A percentile compares a stretch with the other conserved stretches of the same genome.
phyloP scores from a whole-genome alignment of 92 coral and sea anemone genomes.

The Phenganax marumi region DNA sequence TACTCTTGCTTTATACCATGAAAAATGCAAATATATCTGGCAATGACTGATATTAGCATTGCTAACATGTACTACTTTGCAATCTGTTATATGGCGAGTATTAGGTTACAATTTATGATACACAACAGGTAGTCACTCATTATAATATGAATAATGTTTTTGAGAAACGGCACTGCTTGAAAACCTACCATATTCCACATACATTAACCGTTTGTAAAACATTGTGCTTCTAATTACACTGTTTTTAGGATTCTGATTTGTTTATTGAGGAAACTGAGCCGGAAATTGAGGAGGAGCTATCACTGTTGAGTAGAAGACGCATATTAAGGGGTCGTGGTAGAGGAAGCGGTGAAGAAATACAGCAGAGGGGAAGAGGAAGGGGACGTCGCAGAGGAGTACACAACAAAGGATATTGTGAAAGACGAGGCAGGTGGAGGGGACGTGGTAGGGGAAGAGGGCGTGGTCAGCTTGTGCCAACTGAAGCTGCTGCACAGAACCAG shows the following conservation, averaged over 20 bases:
- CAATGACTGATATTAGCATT: background rate
- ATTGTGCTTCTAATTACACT: background rate
- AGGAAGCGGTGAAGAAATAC: conserved; percentile 29
- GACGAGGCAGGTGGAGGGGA: conserved; percentile 19
- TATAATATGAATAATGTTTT: background rate
- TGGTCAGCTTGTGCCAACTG: background rate
- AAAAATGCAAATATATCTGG: background rate
- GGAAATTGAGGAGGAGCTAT: background rate
- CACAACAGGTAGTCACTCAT: too few relatives aligned
- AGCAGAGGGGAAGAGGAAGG: conserved; percentile 21
- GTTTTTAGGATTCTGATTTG: conserved; percentile 22
- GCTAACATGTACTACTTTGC: background rate
- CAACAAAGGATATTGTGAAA: background rate
- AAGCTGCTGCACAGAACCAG: background rate
- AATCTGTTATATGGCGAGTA: background rate
- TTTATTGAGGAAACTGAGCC: background rate
- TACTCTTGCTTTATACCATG: background rate
- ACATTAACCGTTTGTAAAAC: background rate
- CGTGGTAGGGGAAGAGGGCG: conserved; percentile 31
- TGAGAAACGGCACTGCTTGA: background rate
- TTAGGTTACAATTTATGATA: background rate
- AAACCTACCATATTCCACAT: background rate
- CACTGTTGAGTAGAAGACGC: background rate
- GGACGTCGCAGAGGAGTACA: conserved; percentile 9
- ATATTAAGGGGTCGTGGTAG: conserved; percentile 12